Evolutionary conservation across 1,140 invertebrate genomes (phyloP).

Genomic region (Temnothorax nylanderi): DNA sequence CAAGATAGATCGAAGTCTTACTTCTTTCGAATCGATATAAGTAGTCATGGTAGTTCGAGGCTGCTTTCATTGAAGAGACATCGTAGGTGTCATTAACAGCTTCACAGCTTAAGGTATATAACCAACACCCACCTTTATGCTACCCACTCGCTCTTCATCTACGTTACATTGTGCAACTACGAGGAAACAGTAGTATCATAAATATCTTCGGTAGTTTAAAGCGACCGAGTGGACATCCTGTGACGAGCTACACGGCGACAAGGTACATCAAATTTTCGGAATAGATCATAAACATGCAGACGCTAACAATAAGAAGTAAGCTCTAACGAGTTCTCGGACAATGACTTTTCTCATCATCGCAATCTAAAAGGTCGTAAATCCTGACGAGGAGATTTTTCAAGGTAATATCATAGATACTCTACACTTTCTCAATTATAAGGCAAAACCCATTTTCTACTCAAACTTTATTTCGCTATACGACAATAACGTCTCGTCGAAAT

Average conservation of each 20-base stretch:
- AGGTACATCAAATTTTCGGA: conserved; percentile 28
- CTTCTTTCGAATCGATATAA: conserved; percentile 23
- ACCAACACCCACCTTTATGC: conserved; percentile 45
- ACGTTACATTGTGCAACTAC: conserved; percentile 53
- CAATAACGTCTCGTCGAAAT: not conserved
- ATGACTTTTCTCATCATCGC: not conserved
- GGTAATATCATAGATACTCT: not conserved
- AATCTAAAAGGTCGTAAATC: conserved; percentile 6
- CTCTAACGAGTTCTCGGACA: not conserved
- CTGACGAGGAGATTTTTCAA: not conserved
- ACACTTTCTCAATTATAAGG: not conserved
- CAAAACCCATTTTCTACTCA: not conserved
- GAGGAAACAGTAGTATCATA: conserved; percentile 57
- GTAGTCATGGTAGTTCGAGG: conserved; percentile 2
- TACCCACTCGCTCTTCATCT: conserved; percentile 53
- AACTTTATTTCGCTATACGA: not conserved
- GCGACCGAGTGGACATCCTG: not conserved
- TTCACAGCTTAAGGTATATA: conserved; percentile 39
- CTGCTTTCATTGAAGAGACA: conserved; percentile 38
- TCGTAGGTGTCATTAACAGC: conserved; percentile 52
- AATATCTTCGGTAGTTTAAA: conserved; percentile 53
- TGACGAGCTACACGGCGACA: conserved; percentile 20
- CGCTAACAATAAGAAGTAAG: conserved; percentile 1
- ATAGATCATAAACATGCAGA: conserved; percentile 13
- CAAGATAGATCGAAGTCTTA: not conserved